Base-by-base conservation (phyloP, 2,113 vertebrate species). In the Empidonax traillii region DNA sequence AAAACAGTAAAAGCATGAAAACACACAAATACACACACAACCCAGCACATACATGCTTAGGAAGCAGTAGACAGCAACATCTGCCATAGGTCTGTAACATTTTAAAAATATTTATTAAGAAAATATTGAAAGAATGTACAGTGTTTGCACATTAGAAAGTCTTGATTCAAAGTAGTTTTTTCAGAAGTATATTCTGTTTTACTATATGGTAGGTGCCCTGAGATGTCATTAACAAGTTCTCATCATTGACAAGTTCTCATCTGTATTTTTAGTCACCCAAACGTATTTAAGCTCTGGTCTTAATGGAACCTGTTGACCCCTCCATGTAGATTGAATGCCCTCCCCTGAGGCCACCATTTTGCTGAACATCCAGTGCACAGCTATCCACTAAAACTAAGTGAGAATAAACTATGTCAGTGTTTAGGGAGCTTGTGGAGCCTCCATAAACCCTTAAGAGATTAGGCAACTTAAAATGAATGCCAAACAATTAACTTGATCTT, bases 401-500 rank as follows among this genome's bases (percentile, higher is more conserved):
- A 76, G 30, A 80, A 74, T 56, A 90, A 93, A 41, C 13, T 28
- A 5, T 25, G 30, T 31, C 78, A 68, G 82, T 67, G 41, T 80
- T 86, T 66, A 56, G 43, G 35, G 67, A 69, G 72, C 24, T 53
- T 39, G 17, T 63, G 55, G 56, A 93, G 52, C 7, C 22, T 59
- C 33, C 39, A 37, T 15, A 91, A 91, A 85, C 30, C 37, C 35
- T 71, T 69, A 59, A 47, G 72, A 86, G 62, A 90, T 80, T 46
- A 68, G 75, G 35, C 55, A 78, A 68, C 39, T 49, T 85, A 43
- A 94, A 94, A 71, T 63, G 46, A 92, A 94, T 84, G 37, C 22
- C 30, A 63, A 77, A 44, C 44, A 86, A 81, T 92, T 92, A 88
- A 81, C 77, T 94, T 96, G 90, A 68, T 96, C 96, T 94, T 96